Base-by-base conservation (phyloP, 2,113 vertebrate species). In the Oryctolagus cuniculus region DNA sequence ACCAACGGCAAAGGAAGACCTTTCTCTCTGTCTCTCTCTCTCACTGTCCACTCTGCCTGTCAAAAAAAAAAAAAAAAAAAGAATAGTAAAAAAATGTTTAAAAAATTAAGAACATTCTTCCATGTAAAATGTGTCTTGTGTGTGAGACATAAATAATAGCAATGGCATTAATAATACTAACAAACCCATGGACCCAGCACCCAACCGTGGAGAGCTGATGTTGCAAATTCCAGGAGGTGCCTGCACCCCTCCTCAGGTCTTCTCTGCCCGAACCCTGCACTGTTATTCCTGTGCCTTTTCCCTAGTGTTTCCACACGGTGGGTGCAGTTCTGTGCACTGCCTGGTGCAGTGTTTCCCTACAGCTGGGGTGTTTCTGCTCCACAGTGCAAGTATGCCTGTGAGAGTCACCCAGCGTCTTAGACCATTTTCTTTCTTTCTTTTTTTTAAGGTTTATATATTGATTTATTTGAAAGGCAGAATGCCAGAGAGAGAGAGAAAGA, bases 181-280 rank as follows among this genome's bases (percentile, higher is more conserved):
- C 19, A 70, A 67, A 80, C 11, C n/a, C 5, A 19, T 12, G 10
- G 19, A 10, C 5, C 44, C 27, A 12, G 8, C 53, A 49, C 58
- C 69, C 63, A 22, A 0, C 12, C 61, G 66, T 70, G 17, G 49
- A 94, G 44, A 70, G 22, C 73, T 53, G 86, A 78, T 8, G 10
- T 63, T 10, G 25, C 2, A 55, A 44, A 29, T 55, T 74, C 73
- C 19, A 13, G 27, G 66, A 75, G 3, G 61, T 34, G n/a, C 27
- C 36, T 21, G 0, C 0, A 6, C 16, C n/a, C 63, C 29, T 73
- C n/a, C n/a, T 82, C 17, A 34, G 38, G 7, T 13, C 19, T 22
- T 44, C 49, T 64, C 38, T 66, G 31, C 38, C 44, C 49, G 87
- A 38, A 25, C 63, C 81, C 63, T 38, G 11, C 7, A 25, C 49